These are phyloP conservation scores for Calliopum simillimum DNA, from an alignment of 2,888 invertebrate species.

Conservation along the genomic window DNA sequence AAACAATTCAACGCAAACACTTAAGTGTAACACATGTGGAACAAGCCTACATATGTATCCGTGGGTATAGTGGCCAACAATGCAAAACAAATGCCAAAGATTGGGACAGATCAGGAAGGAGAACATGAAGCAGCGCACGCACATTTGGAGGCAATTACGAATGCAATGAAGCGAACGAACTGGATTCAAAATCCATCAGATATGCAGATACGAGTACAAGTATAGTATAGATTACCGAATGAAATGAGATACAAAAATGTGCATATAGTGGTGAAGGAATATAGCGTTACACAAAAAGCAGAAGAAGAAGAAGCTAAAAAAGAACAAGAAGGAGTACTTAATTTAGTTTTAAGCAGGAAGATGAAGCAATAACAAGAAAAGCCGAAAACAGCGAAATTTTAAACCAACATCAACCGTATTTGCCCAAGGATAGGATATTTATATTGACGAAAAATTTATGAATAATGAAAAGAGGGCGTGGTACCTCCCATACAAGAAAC, in stretches of 20 bases:
- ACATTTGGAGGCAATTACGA: constrained; percentile 62
- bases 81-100: constrained; percentile 38
- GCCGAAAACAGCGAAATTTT: constrained; percentile 43
- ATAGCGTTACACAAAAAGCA: background rate
- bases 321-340: background rate
- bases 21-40: constrained; percentile 60
- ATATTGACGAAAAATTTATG: too few species aligned
- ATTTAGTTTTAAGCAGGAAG: too few species aligned
- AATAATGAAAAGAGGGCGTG: too few species aligned
- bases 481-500: too few species aligned
- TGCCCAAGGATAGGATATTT: too few species aligned
- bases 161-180: constrained; percentile 54
- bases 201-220: constrained; percentile 12
- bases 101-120: constrained; percentile 39
- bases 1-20: constrained; percentile 60
- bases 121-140: constrained; percentile 50
- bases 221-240: constrained; percentile 10
- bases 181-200: background rate
- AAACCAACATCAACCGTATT: constrained; percentile 40
- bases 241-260: constrained; percentile 19
- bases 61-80: constrained; percentile 28
- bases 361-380: constrained; percentile 8
- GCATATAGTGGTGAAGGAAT: background rate
- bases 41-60: constrained; percentile 47
- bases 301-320: background rate